phyloP scores from a whole-genome alignment of 2,888 invertebrate genomes.

The Teleiodes luculella region DNA sequence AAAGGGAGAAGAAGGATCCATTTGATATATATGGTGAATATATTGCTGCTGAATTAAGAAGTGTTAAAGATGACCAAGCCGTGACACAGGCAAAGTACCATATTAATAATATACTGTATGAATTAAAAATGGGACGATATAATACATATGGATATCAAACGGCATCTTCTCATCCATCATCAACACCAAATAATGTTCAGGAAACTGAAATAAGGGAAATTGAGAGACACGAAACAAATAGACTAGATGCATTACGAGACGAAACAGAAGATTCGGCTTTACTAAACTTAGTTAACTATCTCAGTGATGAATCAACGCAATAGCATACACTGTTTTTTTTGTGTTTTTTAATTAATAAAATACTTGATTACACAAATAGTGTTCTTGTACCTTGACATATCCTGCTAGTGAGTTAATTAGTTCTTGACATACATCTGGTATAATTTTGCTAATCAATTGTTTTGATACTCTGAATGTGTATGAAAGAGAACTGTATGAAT shows the following conservation, averaged over 20 bases:
- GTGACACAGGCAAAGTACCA: conserved; percentile 26
- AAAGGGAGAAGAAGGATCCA: conserved; percentile 19
- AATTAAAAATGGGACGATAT: conserved; percentile 22
- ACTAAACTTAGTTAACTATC: no score
- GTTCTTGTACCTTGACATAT: conserved; percentile 23
- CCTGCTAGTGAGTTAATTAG: no score
- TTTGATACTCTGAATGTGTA: conserved; percentile 31
- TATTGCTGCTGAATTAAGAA: conserved; percentile 25
- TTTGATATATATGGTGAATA: conserved; percentile 26
- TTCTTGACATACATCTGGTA: conserved; percentile 29
- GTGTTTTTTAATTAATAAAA: conserved; percentile 17
- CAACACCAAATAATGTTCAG: not conserved
- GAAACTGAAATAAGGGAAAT: no score
- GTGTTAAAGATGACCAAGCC: conserved; percentile 24
- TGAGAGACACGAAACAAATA: no score
- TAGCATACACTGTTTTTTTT: no score
- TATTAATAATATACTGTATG: conserved; percentile 25
- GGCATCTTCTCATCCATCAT: not conserved
- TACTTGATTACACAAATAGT: conserved; percentile 14
- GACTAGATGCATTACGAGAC: no score
- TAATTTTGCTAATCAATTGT: conserved; percentile 21
- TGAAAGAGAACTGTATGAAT: conserved; percentile 26
- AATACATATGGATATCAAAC: not conserved
- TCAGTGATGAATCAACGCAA: no score
- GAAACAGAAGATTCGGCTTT: no score